phyloP scores from a whole-genome alignment of 1,140 invertebrate species.

The Drosophila sucinea region DNA sequence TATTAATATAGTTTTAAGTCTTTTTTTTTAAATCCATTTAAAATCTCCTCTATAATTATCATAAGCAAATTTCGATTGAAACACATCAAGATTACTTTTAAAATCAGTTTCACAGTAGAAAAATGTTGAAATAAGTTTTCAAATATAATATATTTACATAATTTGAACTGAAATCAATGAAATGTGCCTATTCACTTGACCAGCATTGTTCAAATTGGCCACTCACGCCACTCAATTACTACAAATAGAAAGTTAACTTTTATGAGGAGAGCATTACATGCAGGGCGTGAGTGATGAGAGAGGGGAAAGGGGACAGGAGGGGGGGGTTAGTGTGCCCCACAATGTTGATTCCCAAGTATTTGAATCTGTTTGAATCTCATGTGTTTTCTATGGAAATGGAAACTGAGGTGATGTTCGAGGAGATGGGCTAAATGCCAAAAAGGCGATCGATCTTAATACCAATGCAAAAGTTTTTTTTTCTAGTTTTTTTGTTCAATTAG shows the following conservation, averaged over 20 bases:
- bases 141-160: no score
- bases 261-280: slow-evolving; percentile 28
- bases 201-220: slow-evolving; percentile 42
- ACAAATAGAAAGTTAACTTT: slow-evolving; percentile 58
- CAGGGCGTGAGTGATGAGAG: slow-evolving; percentile 8
- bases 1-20: no score
- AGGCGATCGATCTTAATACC: slow-evolving; percentile 9
- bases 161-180: background rate
- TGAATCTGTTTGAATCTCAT: slow-evolving; percentile 8
- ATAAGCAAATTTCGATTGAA: no score
- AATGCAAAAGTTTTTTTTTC: background rate
- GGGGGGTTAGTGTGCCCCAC: background rate
- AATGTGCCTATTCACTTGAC: slow-evolving; percentile 19
- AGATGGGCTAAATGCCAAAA: slow-evolving; percentile 8
- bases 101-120: no score
- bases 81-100: no score
- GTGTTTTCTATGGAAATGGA: background rate
- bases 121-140: no score
- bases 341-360: slow-evolving; percentile 29
- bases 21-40: no score
- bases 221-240: slow-evolving; percentile 49
- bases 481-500: background rate
- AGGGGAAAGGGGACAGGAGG: slow-evolving; percentile 2
- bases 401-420: background rate
- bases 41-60: no score